Evolutionary conservation across 92 coral and sea anemone species (phyloP), one percentile per base, ranked within the genome.

Genomic region (Metridium senile): DNA sequence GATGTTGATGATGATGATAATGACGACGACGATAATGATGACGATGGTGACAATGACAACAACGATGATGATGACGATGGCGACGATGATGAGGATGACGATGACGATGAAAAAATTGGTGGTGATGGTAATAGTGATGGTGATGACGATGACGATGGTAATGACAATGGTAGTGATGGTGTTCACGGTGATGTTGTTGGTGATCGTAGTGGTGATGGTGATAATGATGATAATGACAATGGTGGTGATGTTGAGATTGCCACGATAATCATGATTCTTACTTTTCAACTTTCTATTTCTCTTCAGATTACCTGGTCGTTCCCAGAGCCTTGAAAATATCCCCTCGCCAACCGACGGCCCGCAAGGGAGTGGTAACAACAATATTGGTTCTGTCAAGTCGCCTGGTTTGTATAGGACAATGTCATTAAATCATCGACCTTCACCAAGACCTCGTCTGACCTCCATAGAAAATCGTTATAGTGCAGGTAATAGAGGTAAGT

Each of bases 291-390:
- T 52, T 30, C 33, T 58, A 9, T 54, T 25, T 58, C 19, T 45
- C 32, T 33, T 34, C 43, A 88, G 93, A 66, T 77, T 77, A 18
- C 85, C 77, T 10, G 79, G 66, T 9, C 84, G 90, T 23, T 91
- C 97, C 13, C 97, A 91, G 34, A 91, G 97, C 77, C 83, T 91
- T 20, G 97, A 91, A 69, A 87, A 85, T 52, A 62, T 91, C 19
- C 79, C 87, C 18, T 91, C 90, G 39, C 97, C 97, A 18, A 43
- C 79, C 33, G 66, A 69, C n/a, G 39, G 57, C 32, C 18, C 32
- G 0, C 68, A 57, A 1, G 79, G 69, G 46, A 62, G 72, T 68
- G 66, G 53, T 28, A 81, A 51, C 39, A 85, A 78, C 34, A 78
- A 79, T 22, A 51, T 57, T 22, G 75, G 68, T 29, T 17, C 80